A percentile compares a stretch with the other conserved stretches of the same genome.
These are phyloP conservation scores for Chelonus formosanus DNA, from an alignment of 2,888 invertebrate species.

Conservation along the genomic window DNA sequence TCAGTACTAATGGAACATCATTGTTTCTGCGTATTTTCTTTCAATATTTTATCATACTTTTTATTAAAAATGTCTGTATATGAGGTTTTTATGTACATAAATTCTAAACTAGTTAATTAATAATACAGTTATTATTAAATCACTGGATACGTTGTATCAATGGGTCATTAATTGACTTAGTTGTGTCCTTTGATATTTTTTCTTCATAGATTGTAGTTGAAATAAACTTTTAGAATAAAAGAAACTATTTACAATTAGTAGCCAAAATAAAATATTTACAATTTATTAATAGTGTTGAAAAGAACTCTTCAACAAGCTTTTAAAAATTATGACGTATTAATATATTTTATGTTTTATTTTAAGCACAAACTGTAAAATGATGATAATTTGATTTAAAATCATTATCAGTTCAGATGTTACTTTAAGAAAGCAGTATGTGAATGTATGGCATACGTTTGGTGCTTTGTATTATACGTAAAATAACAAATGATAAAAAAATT, in stretches of 20 bases:
- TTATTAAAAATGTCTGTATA: constrained; percentile 21
- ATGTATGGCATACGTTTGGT: constrained; percentile 48
- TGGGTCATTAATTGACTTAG: background rate
- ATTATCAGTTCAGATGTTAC: too few species aligned
- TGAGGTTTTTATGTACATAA: constrained; percentile 31
- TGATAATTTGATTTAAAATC: too few species aligned
- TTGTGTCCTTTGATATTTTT: constrained; percentile 6
- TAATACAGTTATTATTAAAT: constrained; percentile 3
- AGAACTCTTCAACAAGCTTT: constrained; percentile 9
- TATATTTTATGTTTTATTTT: background rate
- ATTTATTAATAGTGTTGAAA: background rate
- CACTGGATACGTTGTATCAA: background rate
- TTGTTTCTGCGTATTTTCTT: constrained; percentile 13
- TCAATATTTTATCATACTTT: constrained; percentile 23
- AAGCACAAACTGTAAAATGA: constrained; percentile 16
- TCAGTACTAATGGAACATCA: background rate
- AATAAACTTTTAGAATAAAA: too few species aligned
- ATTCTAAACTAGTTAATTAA: constrained; percentile 14
- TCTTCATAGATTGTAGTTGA: background rate
- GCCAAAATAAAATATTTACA: background rate
- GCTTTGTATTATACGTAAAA: constrained; percentile 51
- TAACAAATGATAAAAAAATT: constrained; percentile 12
- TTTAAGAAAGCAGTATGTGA: constrained; percentile 8
- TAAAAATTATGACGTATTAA: background rate
- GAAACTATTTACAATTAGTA: too few species aligned